Evolutionary conservation across 2,888 invertebrate species (phyloP).

Genomic region (Calameuta idolon): DNA sequence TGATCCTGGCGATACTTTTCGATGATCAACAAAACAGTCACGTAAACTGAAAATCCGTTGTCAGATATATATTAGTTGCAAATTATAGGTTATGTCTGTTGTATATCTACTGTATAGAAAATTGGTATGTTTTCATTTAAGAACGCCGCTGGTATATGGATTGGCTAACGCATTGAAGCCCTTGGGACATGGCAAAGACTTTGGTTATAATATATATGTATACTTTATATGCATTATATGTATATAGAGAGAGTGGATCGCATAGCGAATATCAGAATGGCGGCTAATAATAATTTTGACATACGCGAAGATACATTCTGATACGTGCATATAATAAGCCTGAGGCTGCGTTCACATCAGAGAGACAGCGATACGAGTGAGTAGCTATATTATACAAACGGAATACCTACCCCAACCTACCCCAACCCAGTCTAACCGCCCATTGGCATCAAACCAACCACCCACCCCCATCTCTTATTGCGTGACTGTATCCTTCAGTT

Average conservation of each 20-base stretch:
- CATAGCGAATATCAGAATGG: constrained; percentile 26
- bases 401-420: constrained; percentile 50
- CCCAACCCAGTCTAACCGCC: constrained; percentile 39
- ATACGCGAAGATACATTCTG: constrained; percentile 53
- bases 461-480: constrained; percentile 39
- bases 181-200: constrained; percentile 7
- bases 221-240: too few species aligned
- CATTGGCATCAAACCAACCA: constrained; percentile 57
- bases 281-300: constrained; percentile 58
- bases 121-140: not conserved
- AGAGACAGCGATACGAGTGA: constrained; percentile 53
- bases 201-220: not conserved
- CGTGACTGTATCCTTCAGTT: constrained; percentile 47
- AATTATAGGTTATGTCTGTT: not conserved
- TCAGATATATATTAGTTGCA: not conserved
- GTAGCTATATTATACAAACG: constrained; percentile 56
- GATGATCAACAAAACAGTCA: not conserved
- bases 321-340: constrained; percentile 57
- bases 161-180: not conserved
- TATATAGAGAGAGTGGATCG: not conserved
- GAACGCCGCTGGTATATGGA: not conserved
- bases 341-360: constrained; percentile 54
- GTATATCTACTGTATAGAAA: not conserved
- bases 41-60: not conserved
- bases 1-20: not conserved